Evolutionary conservation across 2,113 vertebrate species (phyloP).

Genomic region (Ammodytes marinus): DNA sequence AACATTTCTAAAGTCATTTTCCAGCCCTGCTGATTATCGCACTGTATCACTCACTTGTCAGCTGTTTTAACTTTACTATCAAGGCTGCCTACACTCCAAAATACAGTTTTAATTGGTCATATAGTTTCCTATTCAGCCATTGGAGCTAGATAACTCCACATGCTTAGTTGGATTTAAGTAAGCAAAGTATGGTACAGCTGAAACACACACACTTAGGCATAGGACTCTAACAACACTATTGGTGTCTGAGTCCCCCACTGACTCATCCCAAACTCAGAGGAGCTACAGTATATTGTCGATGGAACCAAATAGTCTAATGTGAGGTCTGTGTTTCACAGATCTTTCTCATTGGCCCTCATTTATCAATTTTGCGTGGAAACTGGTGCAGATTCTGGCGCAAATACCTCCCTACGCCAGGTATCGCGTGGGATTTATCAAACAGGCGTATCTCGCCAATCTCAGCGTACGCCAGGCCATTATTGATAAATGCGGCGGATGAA

Average conservation of each 20-base stretch:
- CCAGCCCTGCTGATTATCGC: slow-evolving; percentile 43
- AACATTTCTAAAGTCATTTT: slow-evolving; percentile 39
- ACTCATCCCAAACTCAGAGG: slow-evolving; percentile 38
- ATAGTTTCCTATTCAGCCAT: slow-evolving; percentile 48
- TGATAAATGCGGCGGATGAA: no score
- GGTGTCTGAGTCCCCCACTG: slow-evolving; percentile 39
- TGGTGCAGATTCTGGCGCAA: no score
- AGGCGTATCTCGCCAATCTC: no score
- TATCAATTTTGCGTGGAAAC: no score
- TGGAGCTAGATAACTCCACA: slow-evolving; percentile 44
- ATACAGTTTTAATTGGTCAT: slow-evolving; percentile 42
- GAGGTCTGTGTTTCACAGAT: slow-evolving; percentile 50
- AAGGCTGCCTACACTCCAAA: slow-evolving; percentile 38
- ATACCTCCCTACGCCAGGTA: no score
- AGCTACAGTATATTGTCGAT: slow-evolving; percentile 43
- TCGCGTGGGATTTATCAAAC: no score
- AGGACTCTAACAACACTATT: slow-evolving; percentile 25
- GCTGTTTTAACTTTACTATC: slow-evolving; percentile 54
- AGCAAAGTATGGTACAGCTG: background rate
- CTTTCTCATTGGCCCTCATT: no score
- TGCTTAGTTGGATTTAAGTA: background rate
- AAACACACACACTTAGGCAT: slow-evolving; percentile 9
- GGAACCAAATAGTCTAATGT: slow-evolving; percentile 55
- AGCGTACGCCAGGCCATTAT: no score
- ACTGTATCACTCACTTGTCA: slow-evolving; percentile 51